A percentile compares a stretch with the other conserved stretches of the same genome.
phyloP scores from a whole-genome alignment of 2,797 vertebrate species.

The Cyprinella venusta region DNA sequence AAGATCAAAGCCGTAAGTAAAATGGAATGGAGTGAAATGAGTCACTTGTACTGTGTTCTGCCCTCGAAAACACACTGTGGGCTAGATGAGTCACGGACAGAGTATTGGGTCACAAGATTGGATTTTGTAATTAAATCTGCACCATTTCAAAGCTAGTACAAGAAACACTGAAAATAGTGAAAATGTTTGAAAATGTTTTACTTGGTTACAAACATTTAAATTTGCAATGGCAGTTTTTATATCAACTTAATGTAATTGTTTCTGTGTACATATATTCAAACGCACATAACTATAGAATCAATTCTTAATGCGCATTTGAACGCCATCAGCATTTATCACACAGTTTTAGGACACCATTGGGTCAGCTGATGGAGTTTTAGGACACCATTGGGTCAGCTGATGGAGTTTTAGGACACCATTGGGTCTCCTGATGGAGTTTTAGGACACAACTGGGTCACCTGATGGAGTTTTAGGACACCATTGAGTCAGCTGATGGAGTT shows the following conservation, averaged over 20 bases:
- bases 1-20: conserved; percentile 22
- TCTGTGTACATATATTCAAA: background rate
- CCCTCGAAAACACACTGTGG: conserved; percentile 59
- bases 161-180: background rate
- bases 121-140: conserved; percentile 2
- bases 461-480: no score
- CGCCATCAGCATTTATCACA: no score
- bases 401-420: no score
- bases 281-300: no score
- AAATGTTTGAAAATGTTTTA: background rate
- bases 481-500: no score
- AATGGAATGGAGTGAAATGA: conserved; percentile 60
- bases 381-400: no score
- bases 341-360: no score
- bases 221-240: background rate
- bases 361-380: no score
- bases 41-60: conserved; percentile 59
- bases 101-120: conserved; percentile 10
- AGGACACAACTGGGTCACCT: no score
- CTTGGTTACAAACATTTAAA: background rate
- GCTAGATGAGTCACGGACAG: conserved; percentile 68
- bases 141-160: background rate
- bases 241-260: background rate
- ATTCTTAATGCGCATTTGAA: no score
- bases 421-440: no score